phyloP scores from a whole-genome alignment of 2,888 invertebrate species.

The Orthosia cruda region DNA sequence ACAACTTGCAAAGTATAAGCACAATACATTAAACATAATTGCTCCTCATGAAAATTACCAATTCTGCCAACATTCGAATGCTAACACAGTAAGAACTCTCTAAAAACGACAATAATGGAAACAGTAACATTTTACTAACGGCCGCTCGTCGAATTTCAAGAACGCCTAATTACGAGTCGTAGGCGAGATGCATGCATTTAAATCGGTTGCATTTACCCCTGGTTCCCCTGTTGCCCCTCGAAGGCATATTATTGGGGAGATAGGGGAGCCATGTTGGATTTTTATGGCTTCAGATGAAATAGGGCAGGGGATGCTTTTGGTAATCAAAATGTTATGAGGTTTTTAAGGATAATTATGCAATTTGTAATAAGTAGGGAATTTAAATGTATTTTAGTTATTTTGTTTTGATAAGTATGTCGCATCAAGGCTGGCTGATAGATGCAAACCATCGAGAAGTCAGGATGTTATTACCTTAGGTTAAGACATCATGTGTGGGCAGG shows the following conservation, averaged over 20 bases:
- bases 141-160: constrained; percentile 35
- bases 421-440: too few species aligned
- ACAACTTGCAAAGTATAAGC: not conserved
- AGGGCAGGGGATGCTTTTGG: constrained; percentile 24
- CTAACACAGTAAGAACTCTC: constrained; percentile 36
- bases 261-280: constrained; percentile 26
- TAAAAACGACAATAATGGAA: constrained; percentile 48
- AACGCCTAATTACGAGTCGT: constrained; percentile 68
- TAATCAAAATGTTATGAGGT: constrained; percentile 31
- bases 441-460: too few species aligned
- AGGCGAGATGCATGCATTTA: constrained; percentile 80
- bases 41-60: constrained; percentile 42
- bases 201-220: constrained; percentile 79
- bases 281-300: constrained; percentile 40
- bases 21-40: constrained; percentile 13
- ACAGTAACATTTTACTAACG: constrained; percentile 59
- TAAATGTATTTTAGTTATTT: constrained; percentile 3
- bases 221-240: constrained; percentile 68
- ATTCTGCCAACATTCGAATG: constrained; percentile 50
- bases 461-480: too few species aligned
- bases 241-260: constrained; percentile 29
- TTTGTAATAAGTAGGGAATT: constrained; percentile 21
- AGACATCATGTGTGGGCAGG: too few species aligned
- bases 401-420: not conserved
- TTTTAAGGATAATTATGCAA: constrained; percentile 7